Percentiles rank a stretch among this genome's conserved stretches.
phyloP scores from a whole-genome alignment of 1,140 invertebrate genomes.

The Asbolus verrucosus region DNA sequence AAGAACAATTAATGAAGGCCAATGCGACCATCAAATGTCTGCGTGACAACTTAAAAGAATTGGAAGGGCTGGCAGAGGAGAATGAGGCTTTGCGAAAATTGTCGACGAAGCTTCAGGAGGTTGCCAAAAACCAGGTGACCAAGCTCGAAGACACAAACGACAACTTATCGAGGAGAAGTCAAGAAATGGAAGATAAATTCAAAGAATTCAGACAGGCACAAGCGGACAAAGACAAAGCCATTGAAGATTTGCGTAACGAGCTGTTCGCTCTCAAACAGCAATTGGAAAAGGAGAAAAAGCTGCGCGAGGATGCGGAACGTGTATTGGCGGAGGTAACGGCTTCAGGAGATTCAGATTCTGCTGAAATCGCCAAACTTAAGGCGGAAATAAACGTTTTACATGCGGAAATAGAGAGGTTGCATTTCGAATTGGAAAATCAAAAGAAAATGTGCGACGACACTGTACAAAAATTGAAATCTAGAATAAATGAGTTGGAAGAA shows the following conservation, averaged over 20 bases:
- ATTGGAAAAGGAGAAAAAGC: background rate
- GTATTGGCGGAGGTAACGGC: background rate
- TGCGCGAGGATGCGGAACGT: background rate
- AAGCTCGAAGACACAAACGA: conserved; percentile 53
- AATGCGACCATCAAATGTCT: conserved; percentile 23
- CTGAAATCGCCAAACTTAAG: background rate
- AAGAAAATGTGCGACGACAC: conserved; percentile 6
- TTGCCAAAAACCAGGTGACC: conserved; percentile 58
- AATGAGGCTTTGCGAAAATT: conserved; percentile 55
- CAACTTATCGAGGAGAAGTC: conserved; percentile 1
- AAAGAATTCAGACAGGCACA: background rate
- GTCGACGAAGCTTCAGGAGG: conserved; percentile 56
- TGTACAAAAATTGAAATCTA: conserved; percentile 14
- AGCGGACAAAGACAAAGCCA: background rate
- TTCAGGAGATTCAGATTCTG: conserved; percentile 17
- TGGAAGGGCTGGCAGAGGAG: conserved; percentile 45
- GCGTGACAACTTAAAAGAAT: conserved; percentile 43
- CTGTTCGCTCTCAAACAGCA: background rate
- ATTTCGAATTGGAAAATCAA: conserved; percentile 34
- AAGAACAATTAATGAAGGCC: conserved; percentile 51
- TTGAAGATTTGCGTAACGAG: background rate
- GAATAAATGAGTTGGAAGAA: conserved; percentile 27
- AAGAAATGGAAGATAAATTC: background rate
- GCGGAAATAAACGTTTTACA: conserved; percentile 7
- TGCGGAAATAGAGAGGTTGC: background rate